Base-by-base conservation (phyloP, 2,888 invertebrate genomes). In the Chymomyza procnemis region DNA sequence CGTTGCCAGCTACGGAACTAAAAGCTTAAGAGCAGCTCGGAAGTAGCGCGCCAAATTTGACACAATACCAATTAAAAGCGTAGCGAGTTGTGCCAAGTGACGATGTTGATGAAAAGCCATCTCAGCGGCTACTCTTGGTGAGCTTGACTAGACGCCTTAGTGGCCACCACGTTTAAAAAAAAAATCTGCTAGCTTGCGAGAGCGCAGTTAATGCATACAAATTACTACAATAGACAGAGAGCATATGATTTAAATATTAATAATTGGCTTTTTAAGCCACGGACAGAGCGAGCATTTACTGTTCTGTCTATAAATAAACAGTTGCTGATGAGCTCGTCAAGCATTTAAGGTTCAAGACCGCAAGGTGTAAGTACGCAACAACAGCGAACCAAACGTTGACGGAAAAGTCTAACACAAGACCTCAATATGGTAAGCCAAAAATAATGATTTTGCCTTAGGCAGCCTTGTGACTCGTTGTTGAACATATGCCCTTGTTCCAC, bases 291-390 rank as follows among this genome's bases (percentile, higher is more conserved):
- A 68, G 50, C 66, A 71, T 80, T 75, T 79, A 79, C 82, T 80
- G 85, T 75, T 86, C 78, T 78, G 79, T 60, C 75, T 84, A 84
- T 84, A 84, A 84, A 84, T 83, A 86, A 72, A 80, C 78, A 78
- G 80, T 70, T 67, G 69, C 56, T 58, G 54, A 26, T 71, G 57
- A 59, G 26, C 67, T 73, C 67, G 73, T 70, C 75, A 77, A 84
- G 75, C 83, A 84, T 78, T 86, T 68, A 69, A 69, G 69, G 68
- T 78, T 71, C 74, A 74, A 78, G 75, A 84, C 73, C 80, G 75
- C 78, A 85, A 82, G 72, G 75, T 86, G 80, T 74, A 74, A n/a
- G 64, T 59, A 73, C 74, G 65, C 58, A 56, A 16, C n/a, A 50
- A 30, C 8, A 74, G 50, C 60, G 50, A 21, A 62, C 64, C 52